Base-by-base conservation (phyloP, 2,797 vertebrate genomes). In the Lemur catta region DNA sequence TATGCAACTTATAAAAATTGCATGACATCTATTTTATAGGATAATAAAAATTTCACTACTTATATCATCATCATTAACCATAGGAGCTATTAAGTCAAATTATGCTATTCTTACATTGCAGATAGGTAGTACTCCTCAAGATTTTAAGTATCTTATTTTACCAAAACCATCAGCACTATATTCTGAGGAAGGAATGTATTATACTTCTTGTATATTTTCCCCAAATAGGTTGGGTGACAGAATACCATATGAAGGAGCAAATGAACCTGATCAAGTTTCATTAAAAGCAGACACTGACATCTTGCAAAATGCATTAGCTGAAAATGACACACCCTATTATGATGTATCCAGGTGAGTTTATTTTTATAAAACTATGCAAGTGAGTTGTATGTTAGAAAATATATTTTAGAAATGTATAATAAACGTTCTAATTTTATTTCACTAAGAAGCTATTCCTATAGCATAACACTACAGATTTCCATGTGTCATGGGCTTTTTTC, bases 321-420 rank as follows among this genome's bases (percentile, higher is more conserved):
- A 99, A 94, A 98, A 98, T 65, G 98, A 98, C 93, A 98, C 98
- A 82, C 98, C 98, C 93, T 98, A 98, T 97, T 98, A 98, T 86
- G 98, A 99, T 79, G 97, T 98, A 24, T 98, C 98, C 84, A 99
- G 98, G 99, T 99, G 98, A 97, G 98, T 80, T 91, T 89, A 88
- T 93, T 91, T 96, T 91, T 78, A 72, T 48, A 79, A 79, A 55
- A 55, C n/a, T 55, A 15, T 26, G 4, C n/a, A 79, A 22, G 22
- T 93, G 18, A 82, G 14, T 59, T 72, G 65, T 82, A 81, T 74
- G 72, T 79, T 79, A 79, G 30, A 61, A 85, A 81, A 67, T 28
- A 28, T 30, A 20, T 46, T 84, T 88, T 50, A 18, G 9, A 93
- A 90, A 30, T 89, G 17, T 10, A 24, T 24, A 55, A 22, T 55